Evolutionary conservation across 2,113 vertebrate genomes (phyloP).

Genomic region (Bettongia penicillata): DNA sequence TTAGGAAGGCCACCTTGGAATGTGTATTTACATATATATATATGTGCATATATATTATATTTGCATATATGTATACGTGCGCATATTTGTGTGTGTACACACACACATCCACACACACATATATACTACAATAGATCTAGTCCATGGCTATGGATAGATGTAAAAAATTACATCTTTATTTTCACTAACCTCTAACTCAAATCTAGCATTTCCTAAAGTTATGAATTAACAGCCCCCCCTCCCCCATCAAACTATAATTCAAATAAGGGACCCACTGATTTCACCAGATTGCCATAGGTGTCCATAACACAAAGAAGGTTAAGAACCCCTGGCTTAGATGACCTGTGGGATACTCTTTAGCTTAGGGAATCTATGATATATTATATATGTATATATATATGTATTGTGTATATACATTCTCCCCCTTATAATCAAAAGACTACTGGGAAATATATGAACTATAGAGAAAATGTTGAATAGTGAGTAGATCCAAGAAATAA

Average conservation of each 20-base stretch:
- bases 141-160: not conserved
- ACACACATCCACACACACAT: not conserved
- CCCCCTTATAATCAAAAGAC: slow-evolving; percentile 49
- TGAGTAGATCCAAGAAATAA: slow-evolving; percentile 66
- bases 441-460: not conserved
- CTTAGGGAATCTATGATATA: not conserved
- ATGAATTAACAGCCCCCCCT: not conserved
- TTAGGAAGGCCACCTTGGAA: not conserved
- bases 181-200: not conserved
- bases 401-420: not conserved
- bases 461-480: slow-evolving; percentile 60
- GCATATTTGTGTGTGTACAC: not conserved
- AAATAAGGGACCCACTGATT: not conserved
- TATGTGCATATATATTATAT: not conserved
- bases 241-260: not conserved
- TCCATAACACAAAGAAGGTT: not conserved
- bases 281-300: not conserved
- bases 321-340: not conserved
- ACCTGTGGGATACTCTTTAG: not conserved
- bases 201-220: not conserved
- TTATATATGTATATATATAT: not conserved
- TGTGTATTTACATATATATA: not conserved
- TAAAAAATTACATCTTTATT: not conserved
- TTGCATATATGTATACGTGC: not conserved
- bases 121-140: not conserved